Evolutionary conservation across 2,113 vertebrate species (phyloP), one percentile per base, ranked within the genome.

Genomic region (Psephotus haematonotus): DNA sequence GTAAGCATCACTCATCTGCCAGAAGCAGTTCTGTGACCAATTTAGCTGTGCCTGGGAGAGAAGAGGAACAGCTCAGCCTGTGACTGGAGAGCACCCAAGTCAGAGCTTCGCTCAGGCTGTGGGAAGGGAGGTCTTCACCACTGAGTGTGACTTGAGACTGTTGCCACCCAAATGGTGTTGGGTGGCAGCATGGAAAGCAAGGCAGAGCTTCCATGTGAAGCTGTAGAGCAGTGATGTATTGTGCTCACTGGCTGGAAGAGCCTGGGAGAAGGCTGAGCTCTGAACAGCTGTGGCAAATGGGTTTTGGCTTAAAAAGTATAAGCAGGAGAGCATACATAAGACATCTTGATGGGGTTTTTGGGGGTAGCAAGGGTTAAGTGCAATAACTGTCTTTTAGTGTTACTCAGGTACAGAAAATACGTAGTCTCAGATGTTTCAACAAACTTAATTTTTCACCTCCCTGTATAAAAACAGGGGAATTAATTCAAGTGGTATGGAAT

Each of bases 21-120:
- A 88, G 72, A 91, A 94, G 82, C 76, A 91, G 80, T 67, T 91
- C 39, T 55, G 80, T 88, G 76, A 86, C 89, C 13, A 9, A 84
- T 88, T 86, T 35, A 92, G 86, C 83, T 78, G 47, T 78, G 83
- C 50, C 72, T 86, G 83, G 64, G 33, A 94, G 80, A 83, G 44
- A 53, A 82, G 62, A 44, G 47, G 35, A 75, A 22, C 68, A 68
- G 83, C 86, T 92, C 77, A 27, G 64, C 60, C 72, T 75, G 69
- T 0, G 2, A 23, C 88, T 96, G 92, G 94, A 94, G 76, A 7
- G 5, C 37, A 33, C 88, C 75, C 96, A 90, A 88, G 55, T 28
- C 60, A 33, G 64, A 70, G 70, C 62, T 44, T 63, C 8, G 0
- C 16, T 39, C 4, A 7, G 43, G 59, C 69, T 68, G 37, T 0